Evolutionary conservation across 1,140 invertebrate genomes (phyloP), one percentile per base, ranked within the genome.

Genomic region (Streblospio benedicti): DNA sequence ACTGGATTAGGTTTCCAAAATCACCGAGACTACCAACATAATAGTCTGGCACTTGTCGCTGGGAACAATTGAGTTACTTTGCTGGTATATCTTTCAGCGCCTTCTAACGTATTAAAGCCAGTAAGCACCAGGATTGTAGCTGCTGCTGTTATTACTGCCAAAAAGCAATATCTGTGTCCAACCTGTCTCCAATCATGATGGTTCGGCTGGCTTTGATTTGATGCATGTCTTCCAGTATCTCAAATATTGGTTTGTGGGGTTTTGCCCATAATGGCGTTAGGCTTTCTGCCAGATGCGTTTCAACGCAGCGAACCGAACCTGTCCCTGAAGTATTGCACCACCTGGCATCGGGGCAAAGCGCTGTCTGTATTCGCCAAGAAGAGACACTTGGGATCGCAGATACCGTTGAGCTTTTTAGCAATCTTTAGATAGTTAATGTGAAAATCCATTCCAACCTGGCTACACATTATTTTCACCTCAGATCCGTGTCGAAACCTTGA

Each of bases 301-400:
- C 85, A 16, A 89, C 85, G 49, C 78, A 78, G 0, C 97, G 89
- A 38, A 97, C 84, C 45, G 86, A 84, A 2, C 93, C 93, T 33
- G 91, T 90, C 58, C 90, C 90, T 66, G 85, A 33, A 84, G 70
- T 28, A 83, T 66, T 25, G 71, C 55, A 27, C 62, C 64, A 20
- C 65, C 63, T 27, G 61, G 35, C 6, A 62, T 56, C 56, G 56
- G n/a, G n/a, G 89, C 85, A 78, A 88, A 87, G 57, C 84, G 75
- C 75, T 91, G 80, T 98, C 95, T 14, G 89, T 92, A 72, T 97
- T 98, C 2, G 93, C 92, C 62, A 98, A 80, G 71, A 97, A 98
- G 51, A 90, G 67, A 68, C 86, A 86, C 25, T 86, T 81, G 72
- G 89, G 80, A 14, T 83, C 82, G 45, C 65, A 65, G 14, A 94